A percentile compares a stretch with the other conserved stretches of the same genome.
These are phyloP conservation scores for Lathamus discolor DNA, from an alignment of 2,113 vertebrate species.

Conservation along the genomic window DNA sequence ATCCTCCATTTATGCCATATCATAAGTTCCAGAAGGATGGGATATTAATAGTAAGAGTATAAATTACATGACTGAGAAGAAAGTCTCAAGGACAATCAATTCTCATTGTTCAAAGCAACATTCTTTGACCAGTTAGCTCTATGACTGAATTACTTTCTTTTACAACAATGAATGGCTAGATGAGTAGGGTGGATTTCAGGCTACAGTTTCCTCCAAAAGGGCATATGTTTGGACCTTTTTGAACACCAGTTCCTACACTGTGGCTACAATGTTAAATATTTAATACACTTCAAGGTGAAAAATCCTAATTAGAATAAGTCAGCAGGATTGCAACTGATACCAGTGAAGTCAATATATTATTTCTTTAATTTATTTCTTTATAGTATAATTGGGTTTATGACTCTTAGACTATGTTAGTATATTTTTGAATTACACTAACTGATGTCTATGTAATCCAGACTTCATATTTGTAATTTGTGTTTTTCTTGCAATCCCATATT, in stretches of 20 bases:
- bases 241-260: not conserved
- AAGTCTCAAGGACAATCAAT: constrained; percentile 31
- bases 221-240: not conserved
- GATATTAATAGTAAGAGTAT: not conserved
- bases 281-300: not conserved
- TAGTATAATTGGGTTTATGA: not conserved
- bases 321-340: not conserved
- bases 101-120: not conserved
- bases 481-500: not conserved
- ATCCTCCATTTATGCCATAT: not conserved
- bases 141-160: not conserved
- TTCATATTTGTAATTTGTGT: not conserved
- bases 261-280: not conserved
- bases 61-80: constrained; percentile 14
- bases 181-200: not conserved
- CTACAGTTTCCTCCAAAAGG: not conserved
- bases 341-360: not conserved
- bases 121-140: not conserved
- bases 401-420: not conserved
- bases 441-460: not conserved
- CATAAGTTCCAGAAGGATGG: not conserved
- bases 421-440: not conserved
- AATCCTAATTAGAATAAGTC: not conserved
- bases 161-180: not conserved
- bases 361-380: not conserved